Percentiles rank a stretch among this genome's conserved stretches.
These are phyloP conservation scores for Aspidoscelis tigris DNA, from an alignment of 2,113 vertebrate species.

Conservation along the genomic window DNA sequence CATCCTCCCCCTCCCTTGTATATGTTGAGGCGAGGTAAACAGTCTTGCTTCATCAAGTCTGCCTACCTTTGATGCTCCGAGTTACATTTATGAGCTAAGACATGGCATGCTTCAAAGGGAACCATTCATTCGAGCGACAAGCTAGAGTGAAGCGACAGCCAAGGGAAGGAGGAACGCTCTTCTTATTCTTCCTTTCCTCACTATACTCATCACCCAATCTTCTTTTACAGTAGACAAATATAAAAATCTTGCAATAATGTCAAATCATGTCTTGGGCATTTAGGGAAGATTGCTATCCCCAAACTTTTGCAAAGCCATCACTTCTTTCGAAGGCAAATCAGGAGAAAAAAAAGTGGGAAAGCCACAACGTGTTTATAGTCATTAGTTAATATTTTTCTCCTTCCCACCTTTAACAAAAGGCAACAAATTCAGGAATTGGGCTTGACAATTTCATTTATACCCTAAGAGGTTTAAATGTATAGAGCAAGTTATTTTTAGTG, in stretches of 20 bases:
- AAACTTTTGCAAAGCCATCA: not conserved
- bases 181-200: constrained; percentile 33
- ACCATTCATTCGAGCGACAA: constrained; percentile 75
- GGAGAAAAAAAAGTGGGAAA: not conserved
- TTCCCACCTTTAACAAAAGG: not conserved
- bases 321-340: not conserved
- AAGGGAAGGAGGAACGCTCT: constrained; percentile 26
- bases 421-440: not conserved
- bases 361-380: not conserved
- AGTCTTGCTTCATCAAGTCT: constrained; percentile 74
- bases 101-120: constrained; percentile 82
- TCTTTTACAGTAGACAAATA: not conserved
- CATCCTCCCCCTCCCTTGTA: constrained; percentile 58
- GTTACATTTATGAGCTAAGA: constrained; percentile 85
- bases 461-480: not conserved
- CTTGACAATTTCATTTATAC: not conserved
- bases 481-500: not conserved
- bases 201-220: not conserved
- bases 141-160: constrained; percentile 45
- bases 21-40: constrained; percentile 77
- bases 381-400: not conserved
- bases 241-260: not conserved
- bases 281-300: not conserved
- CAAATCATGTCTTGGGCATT: not conserved
- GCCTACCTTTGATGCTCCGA: constrained; percentile 79